Evolutionary conservation across 2,888 invertebrate genomes (phyloP).

Genomic region (Agrochola lychnidis): DNA sequence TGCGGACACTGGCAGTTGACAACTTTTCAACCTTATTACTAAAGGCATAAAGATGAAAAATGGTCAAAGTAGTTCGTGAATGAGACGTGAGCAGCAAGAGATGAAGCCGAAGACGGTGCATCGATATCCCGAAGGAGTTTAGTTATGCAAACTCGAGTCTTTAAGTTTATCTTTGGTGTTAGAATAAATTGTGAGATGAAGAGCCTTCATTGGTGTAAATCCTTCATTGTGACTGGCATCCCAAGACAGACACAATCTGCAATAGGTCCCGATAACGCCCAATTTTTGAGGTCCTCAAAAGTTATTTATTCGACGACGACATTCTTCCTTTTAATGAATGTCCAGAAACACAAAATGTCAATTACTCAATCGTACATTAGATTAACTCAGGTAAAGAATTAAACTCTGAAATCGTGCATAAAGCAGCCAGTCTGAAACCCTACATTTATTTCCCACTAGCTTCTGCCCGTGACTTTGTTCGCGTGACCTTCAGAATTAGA

Average conservation of each 20-base stretch:
- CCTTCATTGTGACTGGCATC: too few species aligned
- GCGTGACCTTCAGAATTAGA: neutral
- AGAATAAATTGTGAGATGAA: neutral
- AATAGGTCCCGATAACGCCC: too few species aligned
- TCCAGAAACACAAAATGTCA: too few species aligned
- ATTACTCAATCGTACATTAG: too few species aligned
- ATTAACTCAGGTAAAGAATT: too few species aligned
- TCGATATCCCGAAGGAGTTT: slow-evolving; percentile 40
- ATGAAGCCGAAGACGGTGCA: slow-evolving; percentile 22
- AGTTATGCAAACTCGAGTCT: slow-evolving; percentile 43
- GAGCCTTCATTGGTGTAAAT: neutral
- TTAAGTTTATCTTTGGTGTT: slow-evolving; percentile 26
- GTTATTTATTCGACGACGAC: too few species aligned
- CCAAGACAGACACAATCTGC: too few species aligned
- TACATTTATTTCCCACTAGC: neutral
- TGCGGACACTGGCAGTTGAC: neutral
- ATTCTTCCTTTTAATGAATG: too few species aligned
- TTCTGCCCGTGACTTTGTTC: neutral
- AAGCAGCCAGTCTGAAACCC: too few species aligned
- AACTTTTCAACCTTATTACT: slow-evolving; percentile 12
- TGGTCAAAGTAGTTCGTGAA: neutral
- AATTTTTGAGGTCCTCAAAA: too few species aligned
- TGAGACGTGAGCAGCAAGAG: slow-evolving; percentile 37
- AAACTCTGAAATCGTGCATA: too few species aligned
- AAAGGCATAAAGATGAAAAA: slow-evolving; percentile 8